phyloP scores from a whole-genome alignment of 1,140 invertebrate genomes.

The Choristoneura fumiferana region DNA sequence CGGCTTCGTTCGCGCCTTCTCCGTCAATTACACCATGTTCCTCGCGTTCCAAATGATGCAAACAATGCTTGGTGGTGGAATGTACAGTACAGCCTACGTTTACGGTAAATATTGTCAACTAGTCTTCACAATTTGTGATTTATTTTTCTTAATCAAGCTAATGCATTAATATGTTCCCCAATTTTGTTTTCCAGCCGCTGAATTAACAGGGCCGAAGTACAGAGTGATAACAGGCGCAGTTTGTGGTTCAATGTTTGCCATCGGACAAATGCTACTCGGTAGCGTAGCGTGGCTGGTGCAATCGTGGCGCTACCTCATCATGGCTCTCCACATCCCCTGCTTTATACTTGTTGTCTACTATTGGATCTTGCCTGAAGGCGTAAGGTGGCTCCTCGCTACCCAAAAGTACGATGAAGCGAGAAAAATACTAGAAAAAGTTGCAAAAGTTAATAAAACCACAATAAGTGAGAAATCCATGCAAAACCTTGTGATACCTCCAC shows the following conservation, averaged over 20 bases:
- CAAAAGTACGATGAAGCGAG: constrained; percentile 82
- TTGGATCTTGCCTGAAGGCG: constrained; percentile 82
- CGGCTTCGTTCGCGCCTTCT: constrained; percentile 25
- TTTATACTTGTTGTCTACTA: constrained; percentile 82
- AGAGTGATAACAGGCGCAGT: constrained; percentile 83
- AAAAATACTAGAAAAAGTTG: constrained; percentile 80
- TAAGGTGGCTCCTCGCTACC: constrained; percentile 87
- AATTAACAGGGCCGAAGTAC: constrained; percentile 83
- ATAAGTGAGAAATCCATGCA: constrained; percentile 79
- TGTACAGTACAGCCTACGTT: constrained; percentile 36
- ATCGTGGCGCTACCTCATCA: constrained; percentile 85
- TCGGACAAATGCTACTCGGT: constrained; percentile 85
- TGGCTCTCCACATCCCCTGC: constrained; percentile 83
- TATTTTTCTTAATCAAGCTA: constrained; percentile 33
- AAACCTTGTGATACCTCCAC: constrained; percentile 43
- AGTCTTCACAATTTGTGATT: too few species aligned
- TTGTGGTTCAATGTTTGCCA: constrained; percentile 84
- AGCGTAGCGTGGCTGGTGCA: constrained; percentile 82
- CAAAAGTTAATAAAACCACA: constrained; percentile 82
- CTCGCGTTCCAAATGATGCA: constrained; percentile 75
- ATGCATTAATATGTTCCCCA: too few species aligned
- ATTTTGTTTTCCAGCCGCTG: constrained; percentile 82
- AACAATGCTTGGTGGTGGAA: constrained; percentile 52
- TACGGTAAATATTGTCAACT: constrained; percentile 26
- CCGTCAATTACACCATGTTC: constrained; percentile 70